phyloP scores from a whole-genome alignment of 53 echinoderm and acorn worm genomes.

The Paelopatides confundens region DNA sequence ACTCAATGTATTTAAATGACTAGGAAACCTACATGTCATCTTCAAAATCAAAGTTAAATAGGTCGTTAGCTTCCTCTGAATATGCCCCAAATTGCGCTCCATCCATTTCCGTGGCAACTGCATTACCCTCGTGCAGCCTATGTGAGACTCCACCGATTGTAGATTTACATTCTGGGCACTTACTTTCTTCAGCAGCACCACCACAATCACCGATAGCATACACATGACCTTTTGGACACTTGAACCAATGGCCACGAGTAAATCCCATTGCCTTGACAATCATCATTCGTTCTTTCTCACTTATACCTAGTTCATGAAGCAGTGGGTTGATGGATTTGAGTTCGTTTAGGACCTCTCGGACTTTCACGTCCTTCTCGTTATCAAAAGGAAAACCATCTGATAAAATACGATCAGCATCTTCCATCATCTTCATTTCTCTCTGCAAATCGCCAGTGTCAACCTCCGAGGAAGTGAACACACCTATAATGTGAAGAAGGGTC shows the following conservation, averaged over 20 bases:
- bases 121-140: constrained; percentile 62
- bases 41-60: constrained; percentile 61
- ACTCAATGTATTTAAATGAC: no score
- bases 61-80: constrained; percentile 80
- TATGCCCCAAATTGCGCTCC: constrained; percentile 69
- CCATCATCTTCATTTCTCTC: neutral
- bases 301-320: constrained; percentile 43
- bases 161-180: constrained; percentile 78
- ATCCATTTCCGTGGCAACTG: constrained; percentile 79
- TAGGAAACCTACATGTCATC: no score
- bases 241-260: constrained; percentile 84
- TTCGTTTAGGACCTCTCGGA: constrained; percentile 7
- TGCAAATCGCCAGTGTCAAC: neutral
- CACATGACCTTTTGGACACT: constrained; percentile 84
- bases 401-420: constrained; percentile 44
- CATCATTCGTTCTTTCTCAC: constrained; percentile 68
- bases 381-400: constrained; percentile 14
- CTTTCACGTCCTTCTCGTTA: constrained; percentile 17
- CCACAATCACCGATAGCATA: constrained; percentile 94
- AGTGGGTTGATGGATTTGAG: neutral
- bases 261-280: constrained; percentile 84
- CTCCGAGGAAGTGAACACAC: neutral
- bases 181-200: constrained; percentile 66
- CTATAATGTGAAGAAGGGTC: neutral
- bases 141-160: constrained; percentile 79